Evolutionary conservation across 2,888 invertebrate genomes (phyloP), one percentile per base, ranked within the genome.

Genomic region (Epinotia ramella): DNA sequence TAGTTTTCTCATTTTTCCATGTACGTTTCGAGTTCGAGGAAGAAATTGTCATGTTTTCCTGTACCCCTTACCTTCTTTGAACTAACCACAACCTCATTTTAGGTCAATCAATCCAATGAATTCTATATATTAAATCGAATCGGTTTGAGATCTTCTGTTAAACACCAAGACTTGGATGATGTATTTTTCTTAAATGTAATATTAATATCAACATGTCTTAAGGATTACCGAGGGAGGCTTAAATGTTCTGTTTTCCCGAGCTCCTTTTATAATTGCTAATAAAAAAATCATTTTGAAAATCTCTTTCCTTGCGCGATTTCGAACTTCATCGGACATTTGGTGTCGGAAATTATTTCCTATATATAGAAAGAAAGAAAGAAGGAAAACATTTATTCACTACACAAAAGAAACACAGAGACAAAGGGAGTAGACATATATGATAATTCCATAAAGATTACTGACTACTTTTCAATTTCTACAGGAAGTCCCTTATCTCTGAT

Each of bases 401-500:
- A 20, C 20, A 20, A 20, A 1, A 1, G 2, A 20, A 1, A 20
- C 20, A 20, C 20, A 20, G 20, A 20, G 20, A 20, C 20, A 20
- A 2, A 20, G 20, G 20, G 20, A 20, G 24, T 28, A 28, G 24
- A 28, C 24, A 28, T 28, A 78, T 79, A 78, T 77, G 66, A 77
- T 79, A 79, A 83, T 80, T 73, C 62, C 78, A 80, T 80, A 72
- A 78, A 76, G 78, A 81, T 81, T 77, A 78, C 74, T 77, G 81
- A 73, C 80, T 78, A 77, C 78, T 77, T 76, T 73, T 77, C 77
- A 77, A 80, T 79, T 80, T 80, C 79, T 77, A 74, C 64, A 73
- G 73, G 59, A 71, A 81, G 77, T 78, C 76, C 24, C 44, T 73
- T 68, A 65, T 74, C 53, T 44, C 24, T 24, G 12, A 33, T 49